These are phyloP conservation scores for Falco punctatus DNA, from an alignment of 2,113 vertebrate genomes.

Conservation along the genomic window DNA sequence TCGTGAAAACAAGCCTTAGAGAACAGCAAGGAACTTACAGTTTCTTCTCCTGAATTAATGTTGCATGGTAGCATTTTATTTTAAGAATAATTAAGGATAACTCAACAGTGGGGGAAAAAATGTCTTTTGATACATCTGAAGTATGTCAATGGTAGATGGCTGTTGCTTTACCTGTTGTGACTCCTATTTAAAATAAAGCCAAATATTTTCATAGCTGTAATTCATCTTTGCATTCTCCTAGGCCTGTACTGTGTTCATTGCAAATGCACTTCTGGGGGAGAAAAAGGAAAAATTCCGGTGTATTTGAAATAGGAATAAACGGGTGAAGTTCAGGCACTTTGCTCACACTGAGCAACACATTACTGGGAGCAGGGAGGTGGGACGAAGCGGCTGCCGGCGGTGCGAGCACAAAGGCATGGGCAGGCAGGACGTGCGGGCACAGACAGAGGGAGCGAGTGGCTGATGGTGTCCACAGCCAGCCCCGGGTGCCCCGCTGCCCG, in stretches of 20 bases:
- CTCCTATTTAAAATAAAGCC: not conserved
- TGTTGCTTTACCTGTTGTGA: not conserved
- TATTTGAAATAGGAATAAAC: not conserved
- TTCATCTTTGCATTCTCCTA: not conserved
- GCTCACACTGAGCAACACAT: accelerated
- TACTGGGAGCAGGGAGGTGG: not conserved
- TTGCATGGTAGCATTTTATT: conserved; percentile 38
- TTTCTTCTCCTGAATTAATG: conserved; percentile 63
- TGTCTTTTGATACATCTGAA: not conserved
- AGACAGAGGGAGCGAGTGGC: not conserved
- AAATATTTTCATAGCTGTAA: not conserved
- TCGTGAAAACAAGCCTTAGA: conserved; percentile 66
- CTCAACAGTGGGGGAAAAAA: not conserved
- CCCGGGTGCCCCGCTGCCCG: not conserved
- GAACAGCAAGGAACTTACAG: conserved; percentile 52
- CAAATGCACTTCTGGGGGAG: not conserved
- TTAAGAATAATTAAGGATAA: conserved; percentile 58
- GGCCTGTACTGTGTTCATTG: not conserved
- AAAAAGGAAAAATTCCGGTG: not conserved
- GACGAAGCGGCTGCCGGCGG: accelerated
- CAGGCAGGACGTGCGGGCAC: accelerated
- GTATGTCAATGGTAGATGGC: not conserved
- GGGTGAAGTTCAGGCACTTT: not conserved
- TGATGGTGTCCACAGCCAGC: accelerated
- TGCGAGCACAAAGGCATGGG: too few relatives aligned